Percentiles rank a stretch among this genome's conserved stretches.
Conservation (phyloP, 2,797 vertebrate species). For the Botia almorhae region DNA sequence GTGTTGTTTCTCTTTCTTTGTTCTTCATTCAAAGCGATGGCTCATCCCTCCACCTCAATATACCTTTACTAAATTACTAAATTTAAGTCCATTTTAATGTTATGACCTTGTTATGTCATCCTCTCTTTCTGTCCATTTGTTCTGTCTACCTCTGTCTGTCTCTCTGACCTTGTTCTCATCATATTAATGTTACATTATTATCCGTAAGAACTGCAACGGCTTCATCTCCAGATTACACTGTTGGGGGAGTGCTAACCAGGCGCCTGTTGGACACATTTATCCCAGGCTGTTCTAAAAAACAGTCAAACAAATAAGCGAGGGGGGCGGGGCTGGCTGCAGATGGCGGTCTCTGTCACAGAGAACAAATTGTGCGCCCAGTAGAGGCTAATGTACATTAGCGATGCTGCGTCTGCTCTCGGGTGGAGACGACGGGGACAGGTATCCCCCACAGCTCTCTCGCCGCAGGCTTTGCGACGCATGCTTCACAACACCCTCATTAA, state of each 20-base stretch:
- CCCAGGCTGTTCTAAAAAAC: slow-evolving; percentile 62
- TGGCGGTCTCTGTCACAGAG: slow-evolving; percentile 38
- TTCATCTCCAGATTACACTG: slow-evolving; percentile 74
- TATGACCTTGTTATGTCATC: slow-evolving; percentile 4
- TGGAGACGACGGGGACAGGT: slow-evolving; percentile 46
- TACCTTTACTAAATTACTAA: not conserved
- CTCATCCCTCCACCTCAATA: not conserved
- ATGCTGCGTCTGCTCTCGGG: slow-evolving; percentile 33
- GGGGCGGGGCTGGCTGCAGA: slow-evolving; percentile 62
- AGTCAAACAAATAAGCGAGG: slow-evolving; percentile 79
- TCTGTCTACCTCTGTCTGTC: slow-evolving; percentile 48
- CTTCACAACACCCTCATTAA: slow-evolving; percentile 53
- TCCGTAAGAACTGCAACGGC: slow-evolving; percentile 76
- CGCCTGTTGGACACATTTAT: slow-evolving; percentile 79
- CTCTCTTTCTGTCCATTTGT: slow-evolving; percentile 29
- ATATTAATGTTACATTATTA: slow-evolving; percentile 76
- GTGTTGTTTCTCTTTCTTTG: not conserved
- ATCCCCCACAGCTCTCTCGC: slow-evolving; percentile 43
- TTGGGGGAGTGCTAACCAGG: slow-evolving; percentile 74
- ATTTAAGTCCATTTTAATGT: not conserved
- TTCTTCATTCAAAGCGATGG: not conserved
- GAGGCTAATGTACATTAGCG: slow-evolving; percentile 73
- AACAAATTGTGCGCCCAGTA: slow-evolving; percentile 57
- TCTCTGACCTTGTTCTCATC: slow-evolving; percentile 68
- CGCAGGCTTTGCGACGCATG: slow-evolving; percentile 21